Evolutionary conservation across 1,140 invertebrate genomes (phyloP).

Genomic region (Anoplolepis gracilipes): DNA sequence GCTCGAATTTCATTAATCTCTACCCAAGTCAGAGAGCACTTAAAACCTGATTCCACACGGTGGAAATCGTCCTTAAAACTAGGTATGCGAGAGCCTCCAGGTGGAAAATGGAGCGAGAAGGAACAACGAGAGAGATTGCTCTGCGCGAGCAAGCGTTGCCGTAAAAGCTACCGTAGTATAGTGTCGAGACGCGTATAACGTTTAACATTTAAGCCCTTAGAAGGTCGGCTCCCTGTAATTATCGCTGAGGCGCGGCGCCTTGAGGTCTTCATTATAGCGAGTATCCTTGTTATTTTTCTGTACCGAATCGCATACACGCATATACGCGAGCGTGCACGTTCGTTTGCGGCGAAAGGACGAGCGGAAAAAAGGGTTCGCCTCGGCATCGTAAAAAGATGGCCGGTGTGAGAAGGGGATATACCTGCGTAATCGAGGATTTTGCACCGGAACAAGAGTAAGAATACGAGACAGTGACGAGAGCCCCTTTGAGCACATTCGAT

Average conservation of each 20-base stretch:
- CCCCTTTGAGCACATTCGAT: neutral
- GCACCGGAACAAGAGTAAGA: conserved; percentile 32
- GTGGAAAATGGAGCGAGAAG: conserved; percentile 53
- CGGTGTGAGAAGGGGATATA: conserved; percentile 40
- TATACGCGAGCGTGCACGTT: conserved; percentile 10
- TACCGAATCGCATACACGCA: conserved; percentile 72
- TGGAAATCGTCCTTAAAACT: conserved; percentile 13
- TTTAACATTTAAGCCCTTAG: conserved; percentile 86
- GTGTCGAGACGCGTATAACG: conserved; percentile 82
- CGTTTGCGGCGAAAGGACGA: conserved; percentile 33
- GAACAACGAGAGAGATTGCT: conserved; percentile 53
- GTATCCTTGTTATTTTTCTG: conserved; percentile 85
- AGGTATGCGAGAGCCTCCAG: neutral
- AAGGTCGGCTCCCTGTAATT: conserved; percentile 86
- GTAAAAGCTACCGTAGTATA: conserved; percentile 84
- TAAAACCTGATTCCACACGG: neutral
- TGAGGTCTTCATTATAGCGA: conserved; percentile 86
- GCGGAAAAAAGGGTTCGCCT: conserved; percentile 67
- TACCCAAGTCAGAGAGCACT: neutral
- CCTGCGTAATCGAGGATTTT: conserved; percentile 40
- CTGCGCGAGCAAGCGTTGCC: too few species aligned
- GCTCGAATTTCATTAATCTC: conserved; percentile 11
- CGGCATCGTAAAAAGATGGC: conserved; percentile 72
- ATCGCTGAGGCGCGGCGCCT: conserved; percentile 86
- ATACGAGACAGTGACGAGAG: neutral